Evolutionary conservation across 2,797 vertebrate genomes (phyloP).

Genomic region (Bradypodion ventrale): DNA sequence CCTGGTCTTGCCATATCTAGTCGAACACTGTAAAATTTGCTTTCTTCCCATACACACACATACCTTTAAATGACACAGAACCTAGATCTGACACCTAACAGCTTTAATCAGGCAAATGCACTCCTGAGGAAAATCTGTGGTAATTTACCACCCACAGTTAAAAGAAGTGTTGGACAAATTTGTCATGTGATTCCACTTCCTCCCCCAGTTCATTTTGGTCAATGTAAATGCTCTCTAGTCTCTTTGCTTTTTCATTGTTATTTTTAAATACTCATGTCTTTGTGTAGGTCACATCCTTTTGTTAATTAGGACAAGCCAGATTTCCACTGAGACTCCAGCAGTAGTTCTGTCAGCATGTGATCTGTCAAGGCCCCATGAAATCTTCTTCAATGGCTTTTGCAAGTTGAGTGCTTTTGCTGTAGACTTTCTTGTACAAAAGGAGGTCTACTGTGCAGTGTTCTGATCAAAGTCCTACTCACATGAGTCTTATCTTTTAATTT

Average conservation of each 20-base stretch:
- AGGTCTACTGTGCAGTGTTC: slow-evolving; percentile 11
- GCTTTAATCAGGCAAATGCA: not conserved
- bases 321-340: slow-evolving; percentile 37
- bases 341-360: slow-evolving; percentile 33
- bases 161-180: slow-evolving; percentile 10
- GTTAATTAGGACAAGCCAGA: slow-evolving; percentile 32
- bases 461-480: slow-evolving; percentile 25
- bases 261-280: slow-evolving; percentile 30
- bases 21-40: not conserved
- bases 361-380: slow-evolving; percentile 39
- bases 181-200: slow-evolving; percentile 4
- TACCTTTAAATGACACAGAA: not conserved
- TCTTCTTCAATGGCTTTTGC: slow-evolving; percentile 42
- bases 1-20: not conserved
- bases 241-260: slow-evolving; percentile 11
- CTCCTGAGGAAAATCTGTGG: not conserved
- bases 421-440: slow-evolving; percentile 25
- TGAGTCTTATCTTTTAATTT: slow-evolving; percentile 32
- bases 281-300: slow-evolving; percentile 35
- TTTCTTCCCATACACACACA: too few species aligned
- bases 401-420: slow-evolving; percentile 30
- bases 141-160: slow-evolving; percentile 21
- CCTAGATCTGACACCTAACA: not conserved
- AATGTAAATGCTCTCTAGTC: slow-evolving; percentile 10
- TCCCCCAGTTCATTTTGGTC: not conserved